Conservation (phyloP, 2,113 vertebrate genomes). For the Cichladusa arquata region DNA sequence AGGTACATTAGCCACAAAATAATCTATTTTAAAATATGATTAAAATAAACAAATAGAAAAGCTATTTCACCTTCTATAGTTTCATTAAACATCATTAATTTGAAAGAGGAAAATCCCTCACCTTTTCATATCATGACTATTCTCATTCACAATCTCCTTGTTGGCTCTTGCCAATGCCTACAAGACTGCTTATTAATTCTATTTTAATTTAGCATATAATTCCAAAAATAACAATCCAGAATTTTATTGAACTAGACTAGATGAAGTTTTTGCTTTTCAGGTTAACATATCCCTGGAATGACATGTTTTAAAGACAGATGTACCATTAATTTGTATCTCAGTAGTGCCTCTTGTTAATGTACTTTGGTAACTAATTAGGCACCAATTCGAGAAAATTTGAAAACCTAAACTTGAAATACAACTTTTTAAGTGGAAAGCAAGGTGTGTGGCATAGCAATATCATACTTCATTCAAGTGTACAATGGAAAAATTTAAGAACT, state of each 20-base stretch:
- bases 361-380: neutral
- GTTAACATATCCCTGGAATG: neutral
- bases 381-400: neutral
- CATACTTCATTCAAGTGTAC: neutral
- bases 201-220: neutral
- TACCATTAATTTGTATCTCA: neutral
- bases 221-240: neutral
- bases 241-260: neutral
- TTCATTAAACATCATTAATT: neutral
- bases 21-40: neutral
- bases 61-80: neutral
- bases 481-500: neutral
- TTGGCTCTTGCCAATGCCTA: neutral
- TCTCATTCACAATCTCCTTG: neutral
- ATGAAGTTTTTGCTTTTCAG: neutral
- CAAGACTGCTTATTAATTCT: neutral
- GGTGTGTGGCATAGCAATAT: neutral
- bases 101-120: neutral
- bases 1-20: neutral
- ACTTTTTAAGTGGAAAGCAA: neutral
- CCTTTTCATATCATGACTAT: neutral
- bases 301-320: neutral
- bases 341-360: neutral
- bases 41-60: neutral
- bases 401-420: neutral